Evolutionary conservation across 2,113 vertebrate genomes (phyloP).

Genomic region (Anseranas semipalmata): DNA sequence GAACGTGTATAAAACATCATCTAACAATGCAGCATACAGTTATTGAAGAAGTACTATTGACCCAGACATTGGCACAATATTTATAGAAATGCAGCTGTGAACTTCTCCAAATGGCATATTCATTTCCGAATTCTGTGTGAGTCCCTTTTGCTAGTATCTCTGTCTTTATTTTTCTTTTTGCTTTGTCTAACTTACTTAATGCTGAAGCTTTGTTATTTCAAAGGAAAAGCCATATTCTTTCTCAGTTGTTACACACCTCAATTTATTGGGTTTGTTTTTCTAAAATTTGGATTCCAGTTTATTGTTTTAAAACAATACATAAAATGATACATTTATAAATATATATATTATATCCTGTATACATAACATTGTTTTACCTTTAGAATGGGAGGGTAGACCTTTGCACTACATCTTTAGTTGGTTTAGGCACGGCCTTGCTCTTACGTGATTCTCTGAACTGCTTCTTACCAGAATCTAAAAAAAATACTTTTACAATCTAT

Average conservation of each 20-base stretch:
- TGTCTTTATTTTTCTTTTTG: background rate
- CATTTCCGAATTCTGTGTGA: background rate
- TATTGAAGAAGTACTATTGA: slow-evolving; percentile 12
- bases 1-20: background rate
- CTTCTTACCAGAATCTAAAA: slow-evolving; percentile 70
- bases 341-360: slow-evolving; percentile 77
- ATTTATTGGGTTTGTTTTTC: slow-evolving; percentile 33
- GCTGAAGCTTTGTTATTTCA: slow-evolving; percentile 20
- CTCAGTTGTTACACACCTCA: background rate
- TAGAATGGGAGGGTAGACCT: slow-evolving; percentile 58
- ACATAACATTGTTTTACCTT: slow-evolving; percentile 64
- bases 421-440: slow-evolving; percentile 52
- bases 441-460: slow-evolving; percentile 43
- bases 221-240: slow-evolving; percentile 58
- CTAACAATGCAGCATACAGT: slow-evolving; percentile 36
- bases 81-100: slow-evolving; percentile 41
- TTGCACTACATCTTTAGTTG: slow-evolving; percentile 6
- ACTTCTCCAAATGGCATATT: background rate
- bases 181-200: background rate
- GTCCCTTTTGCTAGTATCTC: background rate
- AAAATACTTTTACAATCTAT: slow-evolving; percentile 66
- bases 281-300: slow-evolving; percentile 77
- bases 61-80: slow-evolving; percentile 69
- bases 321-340: slow-evolving; percentile 75
- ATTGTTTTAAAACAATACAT: slow-evolving; percentile 70